phyloP scores from a whole-genome alignment of 2,888 invertebrate species.

The Andrena camellia region DNA sequence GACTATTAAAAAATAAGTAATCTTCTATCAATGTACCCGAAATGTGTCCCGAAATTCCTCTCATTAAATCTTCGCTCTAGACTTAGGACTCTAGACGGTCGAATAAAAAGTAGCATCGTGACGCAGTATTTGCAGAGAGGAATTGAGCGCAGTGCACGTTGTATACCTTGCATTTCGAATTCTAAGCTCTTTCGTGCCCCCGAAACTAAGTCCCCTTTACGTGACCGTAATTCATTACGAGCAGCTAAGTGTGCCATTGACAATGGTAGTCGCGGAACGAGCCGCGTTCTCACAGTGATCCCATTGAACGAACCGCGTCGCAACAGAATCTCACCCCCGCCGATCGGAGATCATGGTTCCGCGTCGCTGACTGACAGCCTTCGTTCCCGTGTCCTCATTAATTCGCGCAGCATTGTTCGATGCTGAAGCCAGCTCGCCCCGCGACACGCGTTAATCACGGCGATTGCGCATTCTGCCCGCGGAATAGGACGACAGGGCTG shows the following conservation, averaged over 20 bases:
- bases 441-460: slow-evolving; percentile 48
- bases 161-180: neutral
- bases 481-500: neutral
- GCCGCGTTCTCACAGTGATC: slow-evolving; percentile 8
- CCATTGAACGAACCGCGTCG: slow-evolving; percentile 37
- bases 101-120: too few relatives aligned
- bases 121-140: neutral
- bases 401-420: slow-evolving; percentile 60
- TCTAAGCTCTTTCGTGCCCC: neutral
- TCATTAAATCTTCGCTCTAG: too few relatives aligned
- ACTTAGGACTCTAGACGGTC: too few relatives aligned
- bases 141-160: neutral
- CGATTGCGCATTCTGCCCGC: slow-evolving; percentile 25
- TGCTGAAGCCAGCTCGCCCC: slow-evolving; percentile 42
- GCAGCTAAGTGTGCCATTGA: slow-evolving; percentile 27
- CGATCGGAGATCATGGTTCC: slow-evolving; percentile 54
- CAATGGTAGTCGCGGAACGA: slow-evolving; percentile 28
- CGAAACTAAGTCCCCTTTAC: slow-evolving; percentile 3
- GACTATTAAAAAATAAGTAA: neutral
- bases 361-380: slow-evolving; percentile 53
- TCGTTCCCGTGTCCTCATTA: slow-evolving; percentile 58
- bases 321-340: slow-evolving; percentile 38
- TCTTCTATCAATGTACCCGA: neutral
- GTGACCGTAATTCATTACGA: slow-evolving; percentile 24
- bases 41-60: too few relatives aligned